These are phyloP conservation scores for Capitella teleta DNA, from an alignment of 1,140 invertebrate species.

Conservation along the genomic window DNA sequence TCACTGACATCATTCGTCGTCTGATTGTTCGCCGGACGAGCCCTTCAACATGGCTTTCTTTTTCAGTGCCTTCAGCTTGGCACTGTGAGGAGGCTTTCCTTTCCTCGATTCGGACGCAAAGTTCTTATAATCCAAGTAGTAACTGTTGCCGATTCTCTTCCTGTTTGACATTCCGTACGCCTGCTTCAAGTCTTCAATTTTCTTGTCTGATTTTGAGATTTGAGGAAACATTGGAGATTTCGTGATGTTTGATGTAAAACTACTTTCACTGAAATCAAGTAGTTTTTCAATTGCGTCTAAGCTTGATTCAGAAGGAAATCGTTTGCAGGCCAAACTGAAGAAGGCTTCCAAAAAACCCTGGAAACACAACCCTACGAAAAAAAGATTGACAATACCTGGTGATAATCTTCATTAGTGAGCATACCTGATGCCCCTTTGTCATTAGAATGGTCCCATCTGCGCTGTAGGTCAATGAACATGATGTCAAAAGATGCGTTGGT, in stretches of 20 bases:
- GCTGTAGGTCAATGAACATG: conserved; percentile 34
- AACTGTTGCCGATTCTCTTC: neutral
- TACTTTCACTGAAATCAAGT: conserved; percentile 21
- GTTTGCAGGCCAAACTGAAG: conserved; percentile 18
- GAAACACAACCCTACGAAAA: conserved; percentile 22
- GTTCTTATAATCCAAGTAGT: neutral
- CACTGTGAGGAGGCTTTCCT: no score
- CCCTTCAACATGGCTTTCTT: no score
- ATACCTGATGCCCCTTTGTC: neutral
- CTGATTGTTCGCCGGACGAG: no score
- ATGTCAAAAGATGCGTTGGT: conserved; percentile 35
- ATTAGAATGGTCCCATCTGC: conserved; percentile 26
- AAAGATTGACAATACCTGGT: neutral
- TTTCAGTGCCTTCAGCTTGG: no score
- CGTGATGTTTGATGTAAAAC: neutral
- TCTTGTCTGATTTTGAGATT: neutral
- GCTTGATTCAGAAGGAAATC: conserved; percentile 12
- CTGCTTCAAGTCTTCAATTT: neutral
- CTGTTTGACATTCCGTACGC: neutral
- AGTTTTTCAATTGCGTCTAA: conserved; percentile 18
- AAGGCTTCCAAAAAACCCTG: conserved; percentile 29
- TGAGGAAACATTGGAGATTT: neutral
- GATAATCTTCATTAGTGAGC: neutral
- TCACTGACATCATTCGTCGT: no score
- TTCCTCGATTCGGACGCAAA: conserved; percentile 6